These are phyloP conservation scores for Dicycla oo DNA, from an alignment of 2,888 invertebrate species.

Conservation along the genomic window DNA sequence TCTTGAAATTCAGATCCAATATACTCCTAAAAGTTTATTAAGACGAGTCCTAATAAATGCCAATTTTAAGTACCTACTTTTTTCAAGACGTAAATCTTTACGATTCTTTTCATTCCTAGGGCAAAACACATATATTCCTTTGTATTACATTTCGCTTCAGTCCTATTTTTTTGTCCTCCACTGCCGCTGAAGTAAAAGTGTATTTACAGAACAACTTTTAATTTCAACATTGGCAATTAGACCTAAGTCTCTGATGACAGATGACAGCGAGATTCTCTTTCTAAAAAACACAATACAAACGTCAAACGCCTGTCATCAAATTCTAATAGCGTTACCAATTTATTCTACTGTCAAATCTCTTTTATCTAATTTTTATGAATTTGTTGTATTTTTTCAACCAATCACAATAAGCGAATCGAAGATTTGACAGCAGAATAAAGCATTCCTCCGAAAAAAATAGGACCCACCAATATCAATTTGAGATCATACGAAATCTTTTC, in stretches of 20 bases:
- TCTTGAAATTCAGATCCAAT: conserved; percentile 16
- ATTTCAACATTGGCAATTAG: neutral
- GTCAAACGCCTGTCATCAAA: neutral
- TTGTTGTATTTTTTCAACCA: conserved; percentile 20
- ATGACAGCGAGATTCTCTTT: neutral
- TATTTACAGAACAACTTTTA: neutral
- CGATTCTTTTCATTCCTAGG: conserved; percentile 27
- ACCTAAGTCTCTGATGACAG: neutral
- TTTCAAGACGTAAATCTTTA: conserved; percentile 15
- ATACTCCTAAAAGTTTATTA: conserved; percentile 7
- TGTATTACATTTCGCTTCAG: neutral
- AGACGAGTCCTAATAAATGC: conserved; percentile 52
- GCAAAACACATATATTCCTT: conserved; percentile 6
- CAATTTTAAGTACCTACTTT: conserved; percentile 26
- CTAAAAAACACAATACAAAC: neutral
- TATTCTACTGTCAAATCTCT: conserved; percentile 2
- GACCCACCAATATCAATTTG: conserved; percentile 19
- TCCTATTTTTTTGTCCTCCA: neutral
- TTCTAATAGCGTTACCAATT: neutral
- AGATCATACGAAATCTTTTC: conserved; percentile 48
- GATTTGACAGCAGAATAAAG: neutral
- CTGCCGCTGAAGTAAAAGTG: neutral
- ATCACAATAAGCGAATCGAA: neutral
- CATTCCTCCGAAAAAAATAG: neutral
- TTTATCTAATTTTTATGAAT: conserved; percentile 3